phyloP scores from a whole-genome alignment of 2,797 vertebrate genomes.

The Sebastes ruberrimus region DNA sequence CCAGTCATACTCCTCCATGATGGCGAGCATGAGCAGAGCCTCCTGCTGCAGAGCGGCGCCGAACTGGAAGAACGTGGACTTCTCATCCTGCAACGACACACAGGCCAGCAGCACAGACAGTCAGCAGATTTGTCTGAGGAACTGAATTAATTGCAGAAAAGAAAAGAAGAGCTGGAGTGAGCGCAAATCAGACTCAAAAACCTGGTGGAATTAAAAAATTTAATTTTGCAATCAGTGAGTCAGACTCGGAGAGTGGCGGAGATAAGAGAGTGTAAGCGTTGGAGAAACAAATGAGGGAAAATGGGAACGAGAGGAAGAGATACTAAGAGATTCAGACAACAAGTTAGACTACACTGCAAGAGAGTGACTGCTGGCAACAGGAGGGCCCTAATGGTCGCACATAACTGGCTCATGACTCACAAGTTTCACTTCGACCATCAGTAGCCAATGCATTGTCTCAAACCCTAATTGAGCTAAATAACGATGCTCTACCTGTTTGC shows the following conservation, averaged over 20 bases:
- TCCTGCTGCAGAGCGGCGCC: conserved; percentile 98
- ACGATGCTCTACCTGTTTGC: neutral
- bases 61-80: conserved; percentile 98
- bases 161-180: neutral
- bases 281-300: conserved; percentile 11
- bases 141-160: conserved; percentile 32
- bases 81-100: conserved; percentile 87
- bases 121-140: conserved; percentile 41
- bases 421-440: conserved; percentile 33
- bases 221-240: conserved; percentile 50
- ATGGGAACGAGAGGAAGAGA: conserved; percentile 19
- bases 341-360: conserved; percentile 36
- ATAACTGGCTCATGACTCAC: conserved; percentile 63
- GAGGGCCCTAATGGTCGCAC: conserved; percentile 24
- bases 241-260: conserved; percentile 12
- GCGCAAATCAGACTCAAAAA: conserved; percentile 22
- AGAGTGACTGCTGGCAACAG: conserved; percentile 40
- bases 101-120: conserved; percentile 23
- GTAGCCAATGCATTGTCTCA: conserved; percentile 7
- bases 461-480: conserved; percentile 29
- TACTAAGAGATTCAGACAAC: conserved; percentile 33
- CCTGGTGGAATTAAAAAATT: conserved; percentile 29
- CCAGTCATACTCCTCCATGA: conserved; percentile 99
- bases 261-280: conserved; percentile 40
- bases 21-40: conserved; percentile 93